Evolutionary conservation across 2,888 invertebrate genomes (phyloP).

Genomic region (Phrixothrix hirtus): DNA sequence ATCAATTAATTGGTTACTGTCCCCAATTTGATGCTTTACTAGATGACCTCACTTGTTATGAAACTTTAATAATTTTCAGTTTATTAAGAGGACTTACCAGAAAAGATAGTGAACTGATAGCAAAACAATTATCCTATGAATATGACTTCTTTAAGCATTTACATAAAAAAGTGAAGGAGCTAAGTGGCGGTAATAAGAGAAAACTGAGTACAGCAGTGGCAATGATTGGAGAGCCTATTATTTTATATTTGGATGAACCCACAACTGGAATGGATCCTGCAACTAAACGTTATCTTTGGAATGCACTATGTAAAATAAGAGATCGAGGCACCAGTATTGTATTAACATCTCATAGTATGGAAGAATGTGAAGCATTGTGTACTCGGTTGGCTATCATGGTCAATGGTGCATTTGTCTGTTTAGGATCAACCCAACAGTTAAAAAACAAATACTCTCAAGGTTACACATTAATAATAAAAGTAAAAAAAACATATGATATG

Average conservation of each 20-base stretch:
- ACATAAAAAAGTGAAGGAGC: constrained; percentile 54
- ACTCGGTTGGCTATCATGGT: constrained; percentile 83
- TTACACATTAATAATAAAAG: constrained; percentile 53
- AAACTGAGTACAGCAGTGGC: constrained; percentile 62
- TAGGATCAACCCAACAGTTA: constrained; percentile 79
- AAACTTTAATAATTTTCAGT: constrained; percentile 60
- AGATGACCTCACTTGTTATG: constrained; percentile 60
- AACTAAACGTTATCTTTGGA: constrained; percentile 80
- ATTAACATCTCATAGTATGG: constrained; percentile 85
- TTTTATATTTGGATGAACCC: constrained; percentile 60
- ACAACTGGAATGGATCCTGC: constrained; percentile 76
- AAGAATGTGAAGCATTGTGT: constrained; percentile 84
- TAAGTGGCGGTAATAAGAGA: constrained; percentile 62
- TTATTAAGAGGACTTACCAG: constrained; percentile 56
- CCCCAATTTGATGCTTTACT: constrained; percentile 64
- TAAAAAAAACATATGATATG: constrained; percentile 42
- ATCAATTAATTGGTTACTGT: constrained; percentile 64
- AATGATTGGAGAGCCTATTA: constrained; percentile 60
- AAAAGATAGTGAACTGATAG: constrained; percentile 43
- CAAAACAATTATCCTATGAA: constrained; percentile 51
- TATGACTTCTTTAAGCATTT: constrained; percentile 56
- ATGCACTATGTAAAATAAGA: constrained; percentile 70
- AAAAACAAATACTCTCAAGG: constrained; percentile 79
- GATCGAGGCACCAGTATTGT: constrained; percentile 75
- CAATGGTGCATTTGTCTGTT: constrained; percentile 78